Percentiles rank a stretch among this genome's conserved stretches.
phyloP scores from a whole-genome alignment of 53 echinoderm and acorn worm species.

The Paelopatides confundens region DNA sequence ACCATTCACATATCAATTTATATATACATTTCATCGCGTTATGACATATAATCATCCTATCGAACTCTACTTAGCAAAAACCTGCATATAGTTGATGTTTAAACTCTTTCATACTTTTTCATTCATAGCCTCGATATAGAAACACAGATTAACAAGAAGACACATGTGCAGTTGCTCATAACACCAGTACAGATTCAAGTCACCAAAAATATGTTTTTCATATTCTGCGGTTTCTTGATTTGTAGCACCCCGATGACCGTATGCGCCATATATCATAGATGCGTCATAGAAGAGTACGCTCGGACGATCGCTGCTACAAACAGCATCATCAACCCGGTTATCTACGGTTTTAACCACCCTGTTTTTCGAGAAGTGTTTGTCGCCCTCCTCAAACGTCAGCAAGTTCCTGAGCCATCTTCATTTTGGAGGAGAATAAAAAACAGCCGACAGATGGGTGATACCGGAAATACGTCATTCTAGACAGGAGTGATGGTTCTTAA shows the following conservation, averaged over 20 bases:
- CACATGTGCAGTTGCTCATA: background rate
- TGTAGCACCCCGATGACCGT: background rate
- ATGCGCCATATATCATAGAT: background rate
- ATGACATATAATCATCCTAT: too few relatives aligned
- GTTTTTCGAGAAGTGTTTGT: conserved; percentile 16
- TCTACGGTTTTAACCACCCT: conserved; percentile 23
- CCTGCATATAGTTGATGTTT: too few relatives aligned
- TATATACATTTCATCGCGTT: too few relatives aligned
- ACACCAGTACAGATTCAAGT: background rate
- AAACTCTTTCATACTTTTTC: too few relatives aligned
- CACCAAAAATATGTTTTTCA: conserved; percentile 28
- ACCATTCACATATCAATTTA: too few relatives aligned
- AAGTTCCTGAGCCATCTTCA: background rate
- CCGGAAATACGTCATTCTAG: too few relatives aligned
- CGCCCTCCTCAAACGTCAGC: background rate
- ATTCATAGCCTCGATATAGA: too few relatives aligned
- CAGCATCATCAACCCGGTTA: conserved; percentile 20
- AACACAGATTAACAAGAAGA: background rate
- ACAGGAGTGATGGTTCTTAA: too few relatives aligned
- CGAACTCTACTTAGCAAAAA: too few relatives aligned
- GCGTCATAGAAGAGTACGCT: background rate
- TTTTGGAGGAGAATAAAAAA: background rate
- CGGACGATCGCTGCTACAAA: background rate
- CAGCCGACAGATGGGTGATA: too few relatives aligned
- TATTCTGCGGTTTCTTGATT: background rate